Evolutionary conservation across 2,797 vertebrate species (phyloP).

Genomic region (Pseudopleuronectes americanus): DNA sequence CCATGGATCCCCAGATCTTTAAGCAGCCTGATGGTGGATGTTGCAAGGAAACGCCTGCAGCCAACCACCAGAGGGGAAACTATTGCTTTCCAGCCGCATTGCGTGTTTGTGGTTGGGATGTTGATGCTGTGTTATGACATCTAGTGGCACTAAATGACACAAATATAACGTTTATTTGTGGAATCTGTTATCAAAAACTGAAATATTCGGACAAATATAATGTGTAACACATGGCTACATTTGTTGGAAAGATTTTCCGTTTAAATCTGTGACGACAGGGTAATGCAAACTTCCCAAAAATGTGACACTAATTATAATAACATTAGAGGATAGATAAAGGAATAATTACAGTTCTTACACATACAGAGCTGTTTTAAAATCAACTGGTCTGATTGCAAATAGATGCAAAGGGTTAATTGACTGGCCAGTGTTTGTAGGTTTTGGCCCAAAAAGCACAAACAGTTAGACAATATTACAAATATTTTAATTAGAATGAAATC

Average conservation of each 20-base stretch:
- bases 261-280: conserved; percentile 7
- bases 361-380: conserved; percentile 23
- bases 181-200: neutral
- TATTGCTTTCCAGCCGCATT: no score
- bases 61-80: no score
- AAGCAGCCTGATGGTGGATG: no score
- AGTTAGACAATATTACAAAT: conserved; percentile 15
- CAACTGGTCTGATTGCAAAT: conserved; percentile 9
- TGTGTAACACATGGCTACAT: neutral
- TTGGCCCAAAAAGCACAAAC: conserved; percentile 10
- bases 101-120: no score
- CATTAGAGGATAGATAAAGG: conserved; percentile 14
- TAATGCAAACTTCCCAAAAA: conserved; percentile 21
- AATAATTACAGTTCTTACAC: conserved; percentile 1
- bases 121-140: no score
- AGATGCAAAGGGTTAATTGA: conserved; percentile 9
- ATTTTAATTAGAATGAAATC: conserved; percentile 16
- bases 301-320: neutral
- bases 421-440: conserved; percentile 13
- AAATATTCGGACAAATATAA: neutral
- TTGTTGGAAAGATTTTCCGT: conserved; percentile 8
- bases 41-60: no score
- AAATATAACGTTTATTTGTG: neutral
- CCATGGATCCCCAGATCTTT: no score
- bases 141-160: no score